Evolutionary conservation across 2,113 vertebrate species (phyloP), one percentile per base, ranked within the genome.

Genomic region (Eretmochelys imbricata): DNA sequence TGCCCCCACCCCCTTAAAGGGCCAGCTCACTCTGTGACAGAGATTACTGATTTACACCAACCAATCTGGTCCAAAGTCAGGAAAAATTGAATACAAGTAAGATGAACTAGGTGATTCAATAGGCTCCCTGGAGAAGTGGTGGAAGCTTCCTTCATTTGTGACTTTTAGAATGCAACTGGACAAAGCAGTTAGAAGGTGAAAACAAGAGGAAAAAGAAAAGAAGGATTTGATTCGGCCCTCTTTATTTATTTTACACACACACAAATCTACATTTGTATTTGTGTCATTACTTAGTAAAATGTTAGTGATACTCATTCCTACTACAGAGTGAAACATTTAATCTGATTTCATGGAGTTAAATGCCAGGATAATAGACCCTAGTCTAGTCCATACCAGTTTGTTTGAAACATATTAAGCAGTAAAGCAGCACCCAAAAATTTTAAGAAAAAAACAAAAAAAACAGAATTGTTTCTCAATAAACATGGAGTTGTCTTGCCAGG

Each of bases 271-370:
- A 35, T 51, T 3, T 80, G 6, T 84, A 76, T 85, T 81, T 93
- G 76, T 89, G 81, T n/a, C 35, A 53, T 76, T 95, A 88, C n/a
- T 38, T 2, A 89, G 2, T 46, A 88, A 90, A 94, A 91, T 13
- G 55, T 76, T 79, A 92, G 38, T 4, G 35, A 88, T 62, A 88
- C 84, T 86, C 79, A 92, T 54, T 7, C 13, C 3, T 24, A 3
- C 1, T 3, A 38, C 10, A 84, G 9, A 92, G 38, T 79, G 90
- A 93, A 88, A 53, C 53, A 85, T 42, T 93, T 65, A 97, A 90
- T 85, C 62, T 65, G 38, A 89, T 92, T 95, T 93, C 62, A 92
- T 51, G 80, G 76, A 84, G 92, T 86, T 96, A 91, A 96, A 95
- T 93, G 89, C 48, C 35, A 82, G 20, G 6, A 54, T 80, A 93